phyloP scores from a whole-genome alignment of 2,888 invertebrate species.

The Sceliomorpha sp. region DNA sequence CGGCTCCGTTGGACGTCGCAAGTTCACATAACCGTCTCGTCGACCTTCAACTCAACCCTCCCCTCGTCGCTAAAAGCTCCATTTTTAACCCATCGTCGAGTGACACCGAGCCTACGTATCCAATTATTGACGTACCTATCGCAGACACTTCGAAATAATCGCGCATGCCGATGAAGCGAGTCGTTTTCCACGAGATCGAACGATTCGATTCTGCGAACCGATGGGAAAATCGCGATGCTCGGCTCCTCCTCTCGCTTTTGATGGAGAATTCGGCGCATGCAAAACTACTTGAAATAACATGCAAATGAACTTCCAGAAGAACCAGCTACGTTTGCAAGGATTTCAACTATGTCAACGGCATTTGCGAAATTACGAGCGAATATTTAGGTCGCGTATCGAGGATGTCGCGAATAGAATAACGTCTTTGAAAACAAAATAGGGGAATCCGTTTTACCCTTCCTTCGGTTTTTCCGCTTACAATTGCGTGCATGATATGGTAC shows the following conservation, averaged over 20 bases:
- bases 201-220: conserved; percentile 13
- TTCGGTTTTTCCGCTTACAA: too few relatives aligned
- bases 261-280: conserved; percentile 33
- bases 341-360: conserved; percentile 48
- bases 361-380: conserved; percentile 33
- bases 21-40: conserved; percentile 20
- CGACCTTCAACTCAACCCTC: conserved; percentile 22
- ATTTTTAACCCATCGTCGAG: conserved; percentile 10
- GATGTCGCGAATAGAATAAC: conserved; percentile 6
- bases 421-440: not conserved
- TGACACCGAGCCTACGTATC: conserved; percentile 10
- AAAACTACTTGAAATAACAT: conserved; percentile 46
- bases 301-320: conserved; percentile 37
- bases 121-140: too few relatives aligned
- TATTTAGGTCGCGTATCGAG: conserved; percentile 39
- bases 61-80: conserved; percentile 8
- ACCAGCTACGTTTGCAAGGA: conserved; percentile 38
- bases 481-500: too few relatives aligned
- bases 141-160: too few relatives aligned
- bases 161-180: too few relatives aligned
- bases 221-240: too few relatives aligned
- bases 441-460: too few relatives aligned
- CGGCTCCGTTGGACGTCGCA: conserved; percentile 50
- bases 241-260: conserved; percentile 41
- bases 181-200: too few relatives aligned